Evolutionary conservation across 2,888 invertebrate genomes (phyloP).

Genomic region (Micropterix aruncella): DNA sequence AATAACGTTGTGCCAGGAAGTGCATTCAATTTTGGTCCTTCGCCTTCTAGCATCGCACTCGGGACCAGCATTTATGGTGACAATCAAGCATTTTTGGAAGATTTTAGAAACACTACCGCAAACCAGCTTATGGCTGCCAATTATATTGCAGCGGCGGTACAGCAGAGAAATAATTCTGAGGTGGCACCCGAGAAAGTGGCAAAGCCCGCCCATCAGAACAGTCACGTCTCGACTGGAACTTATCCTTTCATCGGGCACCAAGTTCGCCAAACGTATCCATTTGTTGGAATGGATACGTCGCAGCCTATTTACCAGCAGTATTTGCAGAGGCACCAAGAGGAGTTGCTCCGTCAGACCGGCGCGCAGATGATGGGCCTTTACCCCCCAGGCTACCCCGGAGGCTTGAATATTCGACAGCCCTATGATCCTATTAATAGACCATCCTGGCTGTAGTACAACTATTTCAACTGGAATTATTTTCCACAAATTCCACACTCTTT

Average conservation of each 20-base stretch:
- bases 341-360: slow-evolving; percentile 41
- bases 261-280: slow-evolving; percentile 44
- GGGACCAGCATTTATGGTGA: slow-evolving; percentile 44
- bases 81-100: slow-evolving; percentile 53
- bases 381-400: slow-evolving; percentile 47
- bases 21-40: slow-evolving; percentile 72
- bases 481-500: no score
- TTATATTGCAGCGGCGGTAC: slow-evolving; percentile 30
- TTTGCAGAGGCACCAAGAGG: slow-evolving; percentile 46
- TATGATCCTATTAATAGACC: slow-evolving; percentile 55
- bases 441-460: slow-evolving; percentile 47
- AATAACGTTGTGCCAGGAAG: slow-evolving; percentile 62
- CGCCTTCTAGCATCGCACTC: slow-evolving; percentile 42
- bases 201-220: slow-evolving; percentile 35
- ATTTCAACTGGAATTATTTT: no score
- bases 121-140: slow-evolving; percentile 45
- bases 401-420: slow-evolving; percentile 55
- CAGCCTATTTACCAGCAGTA: slow-evolving; percentile 63
- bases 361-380: slow-evolving; percentile 49
- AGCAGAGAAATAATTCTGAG: slow-evolving; percentile 25
- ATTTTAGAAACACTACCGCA: slow-evolving; percentile 46
- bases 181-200: slow-evolving; percentile 26
- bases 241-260: slow-evolving; percentile 50
- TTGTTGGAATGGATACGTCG: slow-evolving; percentile 45
- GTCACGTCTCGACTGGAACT: slow-evolving; percentile 24